phyloP scores from a whole-genome alignment of 2,113 vertebrate species.

The Piprites chloris region DNA sequence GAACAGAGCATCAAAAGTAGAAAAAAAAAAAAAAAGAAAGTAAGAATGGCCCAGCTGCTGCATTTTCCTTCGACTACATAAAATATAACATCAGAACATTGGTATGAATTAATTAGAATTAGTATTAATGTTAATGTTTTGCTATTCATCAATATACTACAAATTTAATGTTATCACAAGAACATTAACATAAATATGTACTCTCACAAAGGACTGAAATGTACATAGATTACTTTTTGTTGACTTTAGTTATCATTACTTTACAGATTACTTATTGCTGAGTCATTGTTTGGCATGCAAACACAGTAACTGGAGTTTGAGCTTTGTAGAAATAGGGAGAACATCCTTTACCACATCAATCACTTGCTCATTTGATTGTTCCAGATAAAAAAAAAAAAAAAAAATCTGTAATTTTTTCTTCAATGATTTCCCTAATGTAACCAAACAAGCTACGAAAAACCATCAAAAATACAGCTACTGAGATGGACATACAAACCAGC shows the following conservation, averaged over 20 bases:
- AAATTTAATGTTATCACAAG: neutral
- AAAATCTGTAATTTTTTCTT: neutral
- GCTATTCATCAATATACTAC: neutral
- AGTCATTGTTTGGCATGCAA: neutral
- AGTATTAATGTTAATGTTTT: neutral
- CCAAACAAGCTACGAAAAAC: neutral
- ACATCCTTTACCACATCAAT: neutral
- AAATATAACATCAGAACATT: neutral
- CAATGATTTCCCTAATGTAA: neutral
- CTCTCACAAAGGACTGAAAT: neutral
- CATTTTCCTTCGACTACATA: neutral
- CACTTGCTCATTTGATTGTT: neutral
- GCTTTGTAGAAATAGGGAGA: neutral
- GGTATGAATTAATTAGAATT: neutral
- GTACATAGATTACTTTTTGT: neutral
- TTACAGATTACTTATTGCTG: neutral
- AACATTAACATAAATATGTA: neutral
- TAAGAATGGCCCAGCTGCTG: neutral
- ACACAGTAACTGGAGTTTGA: neutral
- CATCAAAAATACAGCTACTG: neutral
- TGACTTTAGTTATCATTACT: neutral
- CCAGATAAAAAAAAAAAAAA: neutral
- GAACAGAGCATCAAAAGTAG: neutral
- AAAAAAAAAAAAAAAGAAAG: neutral
- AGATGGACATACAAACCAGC: neutral